Percentiles rank a stretch among this genome's conserved stretches.
These are phyloP conservation scores for Ormyrus rosae DNA, from an alignment of 2,888 invertebrate species.

Conservation along the genomic window DNA sequence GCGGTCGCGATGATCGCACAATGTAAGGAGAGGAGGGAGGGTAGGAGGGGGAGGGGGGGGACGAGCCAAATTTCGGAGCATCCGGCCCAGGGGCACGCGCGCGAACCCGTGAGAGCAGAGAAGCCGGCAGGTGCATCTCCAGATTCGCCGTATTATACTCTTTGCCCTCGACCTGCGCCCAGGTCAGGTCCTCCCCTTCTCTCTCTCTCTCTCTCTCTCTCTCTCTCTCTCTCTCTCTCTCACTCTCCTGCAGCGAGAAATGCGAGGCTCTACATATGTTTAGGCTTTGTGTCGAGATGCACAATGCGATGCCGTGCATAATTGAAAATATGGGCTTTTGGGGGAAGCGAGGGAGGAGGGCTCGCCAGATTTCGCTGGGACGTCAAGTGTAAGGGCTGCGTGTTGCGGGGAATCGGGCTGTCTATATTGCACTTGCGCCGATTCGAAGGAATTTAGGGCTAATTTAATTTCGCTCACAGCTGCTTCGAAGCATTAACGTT, in stretches of 20 bases:
- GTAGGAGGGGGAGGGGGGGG: constrained; percentile 4
- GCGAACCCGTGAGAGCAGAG: constrained; percentile 39
- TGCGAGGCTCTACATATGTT: constrained; percentile 41
- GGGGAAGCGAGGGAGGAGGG: background rate
- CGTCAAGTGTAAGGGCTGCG: background rate
- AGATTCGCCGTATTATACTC: no score
- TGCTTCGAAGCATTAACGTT: no score
- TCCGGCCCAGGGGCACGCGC: constrained; percentile 40
- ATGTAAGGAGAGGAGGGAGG: constrained; percentile 11
- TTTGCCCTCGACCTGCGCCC: background rate
- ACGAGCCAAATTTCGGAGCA: constrained; percentile 48
- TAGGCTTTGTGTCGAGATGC: constrained; percentile 5
- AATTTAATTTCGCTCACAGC: no score
- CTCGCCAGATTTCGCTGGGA: no score
- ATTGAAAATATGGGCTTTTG: background rate
- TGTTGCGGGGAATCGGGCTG: background rate
- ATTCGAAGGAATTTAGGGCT: no score
- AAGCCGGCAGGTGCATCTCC: constrained; percentile 62
- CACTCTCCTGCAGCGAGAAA: constrained; percentile 55
- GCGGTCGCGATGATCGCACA: constrained; percentile 24
- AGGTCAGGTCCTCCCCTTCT: background rate
- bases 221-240: background rate
- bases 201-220: background rate
- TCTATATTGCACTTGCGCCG: no score
- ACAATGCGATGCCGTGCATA: background rate